Percentiles rank a stretch among this genome's conserved stretches.
Evolutionary conservation across 2,113 vertebrate genomes (phyloP).

Genomic region (Brachionichthys hirsutus): DNA sequence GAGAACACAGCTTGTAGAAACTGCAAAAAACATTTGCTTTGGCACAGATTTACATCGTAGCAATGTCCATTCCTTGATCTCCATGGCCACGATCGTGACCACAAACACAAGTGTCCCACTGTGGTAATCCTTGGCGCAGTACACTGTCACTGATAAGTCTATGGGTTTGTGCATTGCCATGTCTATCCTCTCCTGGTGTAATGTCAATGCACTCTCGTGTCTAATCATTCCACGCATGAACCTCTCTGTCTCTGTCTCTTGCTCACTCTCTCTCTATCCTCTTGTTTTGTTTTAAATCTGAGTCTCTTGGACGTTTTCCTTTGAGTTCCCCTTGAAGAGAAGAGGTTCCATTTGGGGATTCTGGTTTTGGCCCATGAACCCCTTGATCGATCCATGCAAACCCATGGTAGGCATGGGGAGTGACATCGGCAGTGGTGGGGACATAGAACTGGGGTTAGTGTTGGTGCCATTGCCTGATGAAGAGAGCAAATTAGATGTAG

Average conservation of each 20-base stretch:
- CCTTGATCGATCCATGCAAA: slow-evolving; percentile 82
- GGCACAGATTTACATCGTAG: slow-evolving; percentile 80
- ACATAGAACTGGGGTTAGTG: slow-evolving; percentile 65
- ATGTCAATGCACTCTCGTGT: slow-evolving; percentile 74
- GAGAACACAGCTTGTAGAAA: slow-evolving; percentile 80
- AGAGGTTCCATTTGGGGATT: slow-evolving; percentile 87
- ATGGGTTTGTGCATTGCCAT: slow-evolving; percentile 72
- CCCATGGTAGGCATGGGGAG: slow-evolving; percentile 80
- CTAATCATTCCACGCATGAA: slow-evolving; percentile 65
- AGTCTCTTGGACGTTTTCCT: slow-evolving; percentile 95
- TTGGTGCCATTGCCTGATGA: slow-evolving; percentile 72
- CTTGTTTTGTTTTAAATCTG: slow-evolving; percentile 82
- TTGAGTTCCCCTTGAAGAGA: slow-evolving; percentile 90
- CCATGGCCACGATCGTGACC: slow-evolving; percentile 71
- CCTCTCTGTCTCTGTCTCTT: slow-evolving; percentile 62
- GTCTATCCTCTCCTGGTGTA: slow-evolving; percentile 71
- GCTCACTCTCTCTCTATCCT: slow-evolving; percentile 53
- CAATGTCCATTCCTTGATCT: slow-evolving; percentile 73
- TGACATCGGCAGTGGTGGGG: slow-evolving; percentile 76
- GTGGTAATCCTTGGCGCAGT: slow-evolving; percentile 76
- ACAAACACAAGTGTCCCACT: slow-evolving; percentile 75
- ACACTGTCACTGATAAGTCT: slow-evolving; percentile 71
- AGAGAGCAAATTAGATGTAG: slow-evolving; percentile 62
- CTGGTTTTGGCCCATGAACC: slow-evolving; percentile 84
- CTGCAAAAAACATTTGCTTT: slow-evolving; percentile 83